phyloP scores from a whole-genome alignment of 2,113 vertebrate species.

The Oryzias melastigma region DNA sequence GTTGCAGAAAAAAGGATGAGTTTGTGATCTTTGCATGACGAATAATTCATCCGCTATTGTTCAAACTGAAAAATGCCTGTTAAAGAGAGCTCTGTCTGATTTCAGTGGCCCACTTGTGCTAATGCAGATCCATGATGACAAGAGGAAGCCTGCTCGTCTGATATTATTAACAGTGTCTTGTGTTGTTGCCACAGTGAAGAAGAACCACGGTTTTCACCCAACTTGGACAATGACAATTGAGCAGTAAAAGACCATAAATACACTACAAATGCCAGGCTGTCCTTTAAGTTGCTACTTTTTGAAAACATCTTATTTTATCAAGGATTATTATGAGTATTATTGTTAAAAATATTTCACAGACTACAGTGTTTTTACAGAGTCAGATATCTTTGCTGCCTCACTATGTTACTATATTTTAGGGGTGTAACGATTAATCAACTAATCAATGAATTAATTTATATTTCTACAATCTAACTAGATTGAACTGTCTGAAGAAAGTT shows the following conservation, averaged over 20 bases:
- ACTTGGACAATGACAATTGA: not conserved
- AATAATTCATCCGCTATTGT: constrained; percentile 4
- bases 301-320: not conserved
- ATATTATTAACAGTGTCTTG: constrained; percentile 1
- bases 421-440: no score
- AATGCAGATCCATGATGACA: constrained; percentile 8
- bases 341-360: no score
- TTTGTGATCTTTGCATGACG: constrained; percentile 2
- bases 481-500: no score
- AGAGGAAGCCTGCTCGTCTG: not conserved
- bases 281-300: not conserved
- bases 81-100: constrained; percentile 1
- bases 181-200: not conserved
- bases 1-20: constrained; percentile 14
- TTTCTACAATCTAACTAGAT: no score
- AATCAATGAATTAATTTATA: no score
- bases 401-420: no score
- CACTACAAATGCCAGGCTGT: not conserved
- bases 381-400: no score
- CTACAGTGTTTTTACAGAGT: no score
- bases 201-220: not conserved
- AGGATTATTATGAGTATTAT: no score
- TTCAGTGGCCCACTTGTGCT: constrained; percentile 16
- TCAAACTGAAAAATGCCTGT: not conserved
- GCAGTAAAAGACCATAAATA: not conserved